phyloP scores from a whole-genome alignment of 1,140 invertebrate genomes.

The Drosophila tsacasi region DNA sequence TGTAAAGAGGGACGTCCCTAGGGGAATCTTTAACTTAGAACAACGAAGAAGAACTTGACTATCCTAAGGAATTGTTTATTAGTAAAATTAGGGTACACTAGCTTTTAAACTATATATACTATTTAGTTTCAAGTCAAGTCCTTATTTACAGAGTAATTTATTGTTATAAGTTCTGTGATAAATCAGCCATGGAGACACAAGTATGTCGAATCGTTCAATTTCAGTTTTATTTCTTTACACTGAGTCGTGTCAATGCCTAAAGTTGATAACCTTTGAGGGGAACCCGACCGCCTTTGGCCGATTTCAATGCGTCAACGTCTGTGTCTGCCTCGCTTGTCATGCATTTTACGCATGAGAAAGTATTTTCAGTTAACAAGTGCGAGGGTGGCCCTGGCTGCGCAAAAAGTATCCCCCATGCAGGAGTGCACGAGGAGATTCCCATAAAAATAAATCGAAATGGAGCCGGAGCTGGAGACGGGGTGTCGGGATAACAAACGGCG shows the following conservation, averaged over 20 bases:
- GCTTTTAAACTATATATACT: background rate
- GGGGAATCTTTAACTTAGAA: background rate
- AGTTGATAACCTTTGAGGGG: conserved; percentile 40
- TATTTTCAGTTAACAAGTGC: conserved; percentile 80
- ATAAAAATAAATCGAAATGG: conserved; percentile 82
- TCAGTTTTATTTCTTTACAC: background rate
- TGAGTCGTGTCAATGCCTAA: conserved; percentile 5
- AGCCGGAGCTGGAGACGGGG: conserved; percentile 15
- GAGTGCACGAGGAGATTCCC: conserved; percentile 60
- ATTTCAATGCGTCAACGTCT: conserved; percentile 63
- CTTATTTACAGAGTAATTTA: background rate
- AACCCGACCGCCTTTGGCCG: conserved; percentile 1
- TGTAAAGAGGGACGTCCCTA: background rate
- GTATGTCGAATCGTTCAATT: background rate
- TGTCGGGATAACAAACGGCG: conserved; percentile 64
- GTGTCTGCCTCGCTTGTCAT: conserved; percentile 69
- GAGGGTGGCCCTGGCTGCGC: conserved; percentile 23
- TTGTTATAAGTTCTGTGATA: background rate
- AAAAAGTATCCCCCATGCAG: conserved; percentile 51
- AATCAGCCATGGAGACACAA: too few relatives aligned
- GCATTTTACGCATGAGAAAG: conserved; percentile 83
- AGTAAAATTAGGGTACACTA: background rate
- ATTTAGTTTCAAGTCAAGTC: background rate
- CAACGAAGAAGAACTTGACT: background rate
- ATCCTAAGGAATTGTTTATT: background rate